Percentiles rank a stretch among this genome's conserved stretches.
phyloP scores from a whole-genome alignment of 1,140 invertebrate species.

The Sipha flava region DNA sequence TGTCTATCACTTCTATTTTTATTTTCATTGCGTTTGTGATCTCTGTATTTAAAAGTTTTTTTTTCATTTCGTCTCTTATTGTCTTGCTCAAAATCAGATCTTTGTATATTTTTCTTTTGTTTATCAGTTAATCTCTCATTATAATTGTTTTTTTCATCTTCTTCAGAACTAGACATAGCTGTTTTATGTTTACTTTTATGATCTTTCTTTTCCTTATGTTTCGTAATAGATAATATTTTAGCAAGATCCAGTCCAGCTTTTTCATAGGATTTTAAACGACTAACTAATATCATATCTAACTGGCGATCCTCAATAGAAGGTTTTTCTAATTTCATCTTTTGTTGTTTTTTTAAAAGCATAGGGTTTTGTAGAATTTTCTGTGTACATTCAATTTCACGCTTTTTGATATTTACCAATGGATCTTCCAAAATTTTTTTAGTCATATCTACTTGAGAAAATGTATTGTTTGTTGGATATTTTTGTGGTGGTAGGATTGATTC shows the following conservation, averaged over 20 bases:
- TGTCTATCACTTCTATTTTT: not conserved
- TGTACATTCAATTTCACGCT: constrained; percentile 72
- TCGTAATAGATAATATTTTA: constrained; percentile 16
- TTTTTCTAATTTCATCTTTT: constrained; percentile 56
- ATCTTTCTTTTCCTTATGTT: constrained; percentile 6
- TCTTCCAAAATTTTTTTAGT: constrained; percentile 77
- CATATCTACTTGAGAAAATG: constrained; percentile 43
- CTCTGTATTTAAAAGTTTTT: not conserved
- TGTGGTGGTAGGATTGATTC: constrained; percentile 2
- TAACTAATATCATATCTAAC: constrained; percentile 18
- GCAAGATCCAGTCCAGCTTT: constrained; percentile 21
- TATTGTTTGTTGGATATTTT: constrained; percentile 16
- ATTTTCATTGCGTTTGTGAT: not conserved
- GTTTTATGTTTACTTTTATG: not conserved
- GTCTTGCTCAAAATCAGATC: not conserved
- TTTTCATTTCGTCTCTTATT: not conserved
- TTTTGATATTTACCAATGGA: constrained; percentile 75
- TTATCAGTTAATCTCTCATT: not conserved
- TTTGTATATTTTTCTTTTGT: not conserved
- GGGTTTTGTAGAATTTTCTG: constrained; percentile 78
- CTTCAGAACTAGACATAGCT: not conserved
- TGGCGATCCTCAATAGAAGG: constrained; percentile 13
- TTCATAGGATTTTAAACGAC: constrained; percentile 16
- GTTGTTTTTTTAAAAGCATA: constrained; percentile 74
- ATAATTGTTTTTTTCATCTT: not conserved